Percentiles rank a stretch among this genome's conserved stretches.
phyloP scores from a whole-genome alignment of 1,140 invertebrate species.

The Eupeodes corollae region DNA sequence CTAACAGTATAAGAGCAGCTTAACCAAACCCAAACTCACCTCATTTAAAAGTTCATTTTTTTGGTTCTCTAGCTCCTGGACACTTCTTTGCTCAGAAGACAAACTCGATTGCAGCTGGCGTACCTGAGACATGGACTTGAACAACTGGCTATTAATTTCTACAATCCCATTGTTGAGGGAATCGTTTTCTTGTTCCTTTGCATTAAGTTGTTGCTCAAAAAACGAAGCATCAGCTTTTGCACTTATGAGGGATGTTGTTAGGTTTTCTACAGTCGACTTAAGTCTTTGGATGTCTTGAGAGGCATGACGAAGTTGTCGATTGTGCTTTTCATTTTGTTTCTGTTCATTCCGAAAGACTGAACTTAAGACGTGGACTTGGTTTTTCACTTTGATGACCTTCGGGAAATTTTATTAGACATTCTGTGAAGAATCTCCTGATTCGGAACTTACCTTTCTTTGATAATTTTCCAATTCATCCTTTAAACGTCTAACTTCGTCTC shows the following conservation, averaged over 20 bases:
- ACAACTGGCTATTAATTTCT: constrained; percentile 13
- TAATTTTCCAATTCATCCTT: constrained; percentile 10
- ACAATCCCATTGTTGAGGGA: constrained; percentile 5
- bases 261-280: constrained; percentile 11
- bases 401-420: too few species aligned
- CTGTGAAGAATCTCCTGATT: too few species aligned
- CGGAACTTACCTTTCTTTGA: constrained; percentile 14
- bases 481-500: constrained; percentile 16
- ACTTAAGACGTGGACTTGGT: constrained; percentile 19
- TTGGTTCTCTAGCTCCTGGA: constrained; percentile 7
- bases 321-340: constrained; percentile 20
- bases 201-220: constrained; percentile 9
- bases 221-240: constrained; percentile 13
- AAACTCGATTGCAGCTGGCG: constrained; percentile 9
- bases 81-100: constrained; percentile 8
- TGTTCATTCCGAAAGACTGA: constrained; percentile 22
- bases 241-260: constrained; percentile 9
- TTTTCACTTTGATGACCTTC: constrained; percentile 15
- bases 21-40: neutral
- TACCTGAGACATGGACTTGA: constrained; percentile 12
- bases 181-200: constrained; percentile 13
- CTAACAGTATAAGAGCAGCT: too few species aligned
- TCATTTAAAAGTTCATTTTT: constrained; percentile 4
- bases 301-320: constrained; percentile 16
- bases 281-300: constrained; percentile 10